Base-by-base conservation (phyloP, 2,113 vertebrate genomes). In the Lepus europaeus region DNA sequence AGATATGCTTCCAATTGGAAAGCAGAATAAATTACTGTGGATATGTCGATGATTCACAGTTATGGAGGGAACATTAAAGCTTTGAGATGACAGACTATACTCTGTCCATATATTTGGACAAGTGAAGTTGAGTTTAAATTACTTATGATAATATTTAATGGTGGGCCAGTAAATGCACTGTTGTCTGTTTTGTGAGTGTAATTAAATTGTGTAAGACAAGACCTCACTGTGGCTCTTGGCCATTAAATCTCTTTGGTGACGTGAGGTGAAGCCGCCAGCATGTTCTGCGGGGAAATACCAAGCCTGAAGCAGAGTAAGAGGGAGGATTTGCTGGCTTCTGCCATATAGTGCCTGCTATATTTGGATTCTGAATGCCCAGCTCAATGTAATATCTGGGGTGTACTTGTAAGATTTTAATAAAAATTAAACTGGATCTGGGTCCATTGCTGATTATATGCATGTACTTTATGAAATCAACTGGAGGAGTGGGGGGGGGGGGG, bases 141-240 rank as follows among this genome's bases (percentile, higher is more conserved):
- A 94, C 89, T 97, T 96, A 96, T 66, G 94, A 96, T 97, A 92
- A 94, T 96, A 95, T 93, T 97, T 96, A 96, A 95, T 95, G 92
- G 96, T 76, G 39, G 91, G 61, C 96, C 79, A 95, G 91, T 91
- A 95, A 96, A 93, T 63, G 83, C 85, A 94, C 90, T 96, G 96
- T 96, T 97, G 96, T 96, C 96, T 95, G 25, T 93, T 96, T 86
- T 0, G 3, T 89, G 95, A 94, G 63, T 95, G 83, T 96, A 97
- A 97, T 97, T 97, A 95, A 97, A 93, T 95, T 96, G 95, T 93
- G 92, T 96, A 95, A 95, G 95, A 95, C 96, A 96, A 96, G 95
- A 91, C 92, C 80, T 96, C 92, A 91, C 88, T 53, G 63, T 96
- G 94, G 74, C 90, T 97, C 88, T 97, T 80, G 80, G 92, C 96